These are phyloP conservation scores for Octomys mimax DNA, from an alignment of 2,797 vertebrate species.

Conservation along the genomic window DNA sequence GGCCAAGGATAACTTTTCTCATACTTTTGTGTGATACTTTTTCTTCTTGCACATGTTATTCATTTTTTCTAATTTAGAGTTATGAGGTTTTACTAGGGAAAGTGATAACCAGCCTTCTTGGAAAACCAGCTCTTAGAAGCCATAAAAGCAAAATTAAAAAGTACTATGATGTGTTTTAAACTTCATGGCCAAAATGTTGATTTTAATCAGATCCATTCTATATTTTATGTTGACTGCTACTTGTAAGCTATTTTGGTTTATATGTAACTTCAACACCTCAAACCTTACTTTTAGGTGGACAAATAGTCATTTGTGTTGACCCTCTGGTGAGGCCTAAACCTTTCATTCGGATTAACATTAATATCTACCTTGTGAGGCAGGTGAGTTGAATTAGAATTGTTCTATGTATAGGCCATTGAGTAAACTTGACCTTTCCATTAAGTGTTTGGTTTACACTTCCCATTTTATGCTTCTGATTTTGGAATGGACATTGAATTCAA, in stretches of 20 bases:
- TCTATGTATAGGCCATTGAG: background rate
- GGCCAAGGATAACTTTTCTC: background rate
- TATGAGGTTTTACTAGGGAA: background rate
- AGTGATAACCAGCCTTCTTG: background rate
- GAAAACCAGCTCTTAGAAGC: constrained; percentile 39
- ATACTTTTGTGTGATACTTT: background rate
- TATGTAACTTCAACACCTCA: background rate
- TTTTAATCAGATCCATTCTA: background rate
- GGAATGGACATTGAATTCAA: background rate
- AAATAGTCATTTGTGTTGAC: background rate
- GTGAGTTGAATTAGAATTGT: background rate
- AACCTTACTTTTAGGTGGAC: background rate
- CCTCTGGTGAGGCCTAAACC: background rate
- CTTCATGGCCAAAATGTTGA: background rate
- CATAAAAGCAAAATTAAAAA: background rate
- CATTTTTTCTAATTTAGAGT: background rate
- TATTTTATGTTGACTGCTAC: background rate
- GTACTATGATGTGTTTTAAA: background rate
- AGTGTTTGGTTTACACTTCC: background rate
- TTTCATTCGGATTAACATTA: background rate
- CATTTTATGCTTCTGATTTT: background rate
- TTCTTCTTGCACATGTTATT: background rate
- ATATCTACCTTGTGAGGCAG: background rate
- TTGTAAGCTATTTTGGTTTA: background rate
- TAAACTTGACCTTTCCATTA: constrained; percentile 8